These are phyloP conservation scores for Leptobrachium ailaonicum DNA, from an alignment of 2,113 vertebrate species.

Conservation along the genomic window DNA sequence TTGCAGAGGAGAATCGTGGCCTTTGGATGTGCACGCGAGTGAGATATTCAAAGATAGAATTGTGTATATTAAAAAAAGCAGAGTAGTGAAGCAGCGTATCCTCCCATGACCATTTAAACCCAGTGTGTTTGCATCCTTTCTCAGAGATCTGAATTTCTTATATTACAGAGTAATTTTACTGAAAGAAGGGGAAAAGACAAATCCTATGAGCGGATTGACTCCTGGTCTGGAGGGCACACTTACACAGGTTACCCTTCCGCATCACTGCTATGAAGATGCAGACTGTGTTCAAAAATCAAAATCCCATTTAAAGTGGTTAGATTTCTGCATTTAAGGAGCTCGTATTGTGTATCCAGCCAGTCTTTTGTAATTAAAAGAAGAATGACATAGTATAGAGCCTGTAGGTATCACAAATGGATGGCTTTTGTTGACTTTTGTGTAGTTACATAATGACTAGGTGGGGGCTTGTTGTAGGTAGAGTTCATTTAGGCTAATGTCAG, in stretches of 20 bases:
- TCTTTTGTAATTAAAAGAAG: constrained; percentile 31
- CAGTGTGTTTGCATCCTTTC: too few species aligned
- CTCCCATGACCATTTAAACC: too few species aligned
- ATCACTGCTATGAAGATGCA: constrained; percentile 25
- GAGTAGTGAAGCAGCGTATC: too few species aligned
- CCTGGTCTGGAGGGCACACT: constrained; percentile 19
- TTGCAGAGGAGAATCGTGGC: too few species aligned
- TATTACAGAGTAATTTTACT: not conserved
- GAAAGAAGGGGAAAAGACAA: not conserved
- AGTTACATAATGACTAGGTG: constrained; percentile 19
- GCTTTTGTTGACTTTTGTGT: not conserved
- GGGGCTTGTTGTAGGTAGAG: not conserved
- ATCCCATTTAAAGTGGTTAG: constrained; percentile 8
- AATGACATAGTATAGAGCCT: constrained; percentile 18
- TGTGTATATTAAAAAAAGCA: too few species aligned
- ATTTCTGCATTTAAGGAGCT: constrained; percentile 7
- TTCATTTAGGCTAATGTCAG: not conserved
- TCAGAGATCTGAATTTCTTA: not conserved
- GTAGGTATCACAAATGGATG: constrained; percentile 11
- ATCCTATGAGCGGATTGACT: not conserved
- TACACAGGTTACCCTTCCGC: not conserved
- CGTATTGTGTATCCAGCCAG: constrained; percentile 1
- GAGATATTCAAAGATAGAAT: too few species aligned
- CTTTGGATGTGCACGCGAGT: too few species aligned
- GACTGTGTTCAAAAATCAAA: not conserved